Evolutionary conservation across 2,113 vertebrate genomes (phyloP).

Genomic region (Elephas maximus): DNA sequence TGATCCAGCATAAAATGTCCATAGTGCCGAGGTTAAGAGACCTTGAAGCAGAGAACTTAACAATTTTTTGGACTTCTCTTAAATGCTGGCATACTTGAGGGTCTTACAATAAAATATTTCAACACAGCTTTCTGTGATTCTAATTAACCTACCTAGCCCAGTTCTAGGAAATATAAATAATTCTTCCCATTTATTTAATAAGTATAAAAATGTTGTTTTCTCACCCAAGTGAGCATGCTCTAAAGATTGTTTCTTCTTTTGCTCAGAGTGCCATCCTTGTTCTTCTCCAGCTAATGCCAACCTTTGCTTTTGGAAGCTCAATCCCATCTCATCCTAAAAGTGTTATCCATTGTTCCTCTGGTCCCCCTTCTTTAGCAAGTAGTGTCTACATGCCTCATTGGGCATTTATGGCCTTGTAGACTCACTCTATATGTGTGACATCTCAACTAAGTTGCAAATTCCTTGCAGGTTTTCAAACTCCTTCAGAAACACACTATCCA

Average conservation of each 20-base stretch:
- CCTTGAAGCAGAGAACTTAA: background rate
- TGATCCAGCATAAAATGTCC: background rate
- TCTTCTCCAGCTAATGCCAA: background rate
- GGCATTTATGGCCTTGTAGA: background rate
- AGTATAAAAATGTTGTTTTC: background rate
- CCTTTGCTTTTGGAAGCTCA: slow-evolving; percentile 19
- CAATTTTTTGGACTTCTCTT: background rate
- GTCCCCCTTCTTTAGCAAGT: background rate
- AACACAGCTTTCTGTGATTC: background rate
- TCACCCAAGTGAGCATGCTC: background rate
- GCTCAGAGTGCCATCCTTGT: background rate
- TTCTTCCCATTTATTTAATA: background rate
- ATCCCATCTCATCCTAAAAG: background rate
- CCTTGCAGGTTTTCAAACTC: background rate
- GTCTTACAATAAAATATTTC: background rate
- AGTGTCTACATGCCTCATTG: background rate
- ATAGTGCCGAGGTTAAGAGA: background rate
- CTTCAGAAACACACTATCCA: background rate
- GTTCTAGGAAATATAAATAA: background rate
- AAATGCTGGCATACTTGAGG: background rate
- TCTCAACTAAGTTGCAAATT: background rate
- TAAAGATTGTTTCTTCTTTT: background rate
- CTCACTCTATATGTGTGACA: background rate
- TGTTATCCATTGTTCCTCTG: background rate
- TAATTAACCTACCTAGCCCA: background rate